Evolutionary conservation across 1,140 invertebrate genomes (phyloP), one percentile per base, ranked within the genome.

Genomic region (Sycophaga agraensis): DNA sequence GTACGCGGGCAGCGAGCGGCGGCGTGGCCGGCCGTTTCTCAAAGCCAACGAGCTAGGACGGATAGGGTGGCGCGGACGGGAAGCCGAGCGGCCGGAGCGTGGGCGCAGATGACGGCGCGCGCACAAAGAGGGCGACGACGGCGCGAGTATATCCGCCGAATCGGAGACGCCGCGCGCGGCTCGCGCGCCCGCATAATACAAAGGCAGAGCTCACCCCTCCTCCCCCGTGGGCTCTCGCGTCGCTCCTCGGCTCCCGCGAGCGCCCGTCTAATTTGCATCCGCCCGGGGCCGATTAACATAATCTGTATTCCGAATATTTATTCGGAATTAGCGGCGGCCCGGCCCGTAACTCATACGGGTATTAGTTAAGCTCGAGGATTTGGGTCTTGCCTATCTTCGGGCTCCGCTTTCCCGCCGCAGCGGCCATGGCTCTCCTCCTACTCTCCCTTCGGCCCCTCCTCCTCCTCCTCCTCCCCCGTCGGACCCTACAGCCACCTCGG

Each of bases 281-380:
- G 24, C 49, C 59, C 59, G 51, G 43, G 40, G 65, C 69, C 70
- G 77, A 79, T 81, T 81, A 81, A 73, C 78, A 79, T 81, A 81
- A 80, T 80, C 78, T 80, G 78, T 77, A 77, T 78, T 71, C 68
- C 70, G 76, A 80, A 80, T 81, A 81, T 81, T 81, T 81, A 81
- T 80, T 76, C 71, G 79, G 77, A 77, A 81, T 81, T 81, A 81
- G 73, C 71, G 64, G 68, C 49, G 68, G 71, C 66, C 67, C 64
- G 71, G 16, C 46, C 70, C 77, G 73, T 80, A 78, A 76, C 68
- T 78, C 77, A 80, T 77, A 72, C 64, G 71, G 76, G 78, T 75
- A 78, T 81, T 79, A 81, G 75, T 77, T 76, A 78, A 77, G 77
- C 74, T 76, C 70, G 70, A 77, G 76, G 77, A 79, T 79, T 80